Evolutionary conservation across 2,888 invertebrate genomes (phyloP).

Genomic region (Phengaris arion): DNA sequence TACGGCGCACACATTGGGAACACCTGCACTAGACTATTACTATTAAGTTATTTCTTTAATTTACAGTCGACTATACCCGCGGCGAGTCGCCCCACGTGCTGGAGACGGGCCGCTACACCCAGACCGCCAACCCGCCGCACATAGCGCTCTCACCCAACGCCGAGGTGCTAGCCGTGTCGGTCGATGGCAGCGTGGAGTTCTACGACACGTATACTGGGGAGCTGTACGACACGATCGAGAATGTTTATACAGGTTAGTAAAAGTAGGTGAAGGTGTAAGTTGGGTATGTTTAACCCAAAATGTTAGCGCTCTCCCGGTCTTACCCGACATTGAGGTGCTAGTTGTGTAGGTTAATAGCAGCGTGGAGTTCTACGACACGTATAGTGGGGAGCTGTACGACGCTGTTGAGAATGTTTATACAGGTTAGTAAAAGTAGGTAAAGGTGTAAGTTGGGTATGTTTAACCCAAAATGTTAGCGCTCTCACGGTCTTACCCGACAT

Average conservation of each 20-base stretch:
- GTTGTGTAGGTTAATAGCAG: slow-evolving; percentile 79
- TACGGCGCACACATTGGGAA: too few species aligned
- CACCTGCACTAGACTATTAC: too few species aligned
- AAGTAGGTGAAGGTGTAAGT: too few species aligned
- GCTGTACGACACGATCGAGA: slow-evolving; percentile 83
- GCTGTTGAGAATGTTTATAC: slow-evolving; percentile 59
- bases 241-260: slow-evolving; percentile 79
- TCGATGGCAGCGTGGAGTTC: slow-evolving; percentile 82
- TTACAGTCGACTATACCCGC: slow-evolving; percentile 87
- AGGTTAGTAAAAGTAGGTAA: too few species aligned
- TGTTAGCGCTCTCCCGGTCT: slow-evolving; percentile 79
- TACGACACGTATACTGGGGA: slow-evolving; percentile 84
- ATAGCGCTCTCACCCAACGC: slow-evolving; percentile 90
- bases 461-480: too few species aligned
- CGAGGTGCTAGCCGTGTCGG: slow-evolving; percentile 86
- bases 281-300: too few species aligned
- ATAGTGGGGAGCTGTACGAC: slow-evolving; percentile 81
- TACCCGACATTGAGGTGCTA: slow-evolving; percentile 65
- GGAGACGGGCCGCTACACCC: slow-evolving; percentile 81
- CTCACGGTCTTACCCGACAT: too few species aligned
- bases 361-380: too few species aligned
- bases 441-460: too few species aligned
- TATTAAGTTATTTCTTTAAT: not conserved
- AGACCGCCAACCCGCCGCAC: slow-evolving; percentile 74
- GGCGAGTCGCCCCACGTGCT: slow-evolving; percentile 88